Conservation (phyloP, 2,797 vertebrate species). For the Poeciliopsis presidionis region DNA sequence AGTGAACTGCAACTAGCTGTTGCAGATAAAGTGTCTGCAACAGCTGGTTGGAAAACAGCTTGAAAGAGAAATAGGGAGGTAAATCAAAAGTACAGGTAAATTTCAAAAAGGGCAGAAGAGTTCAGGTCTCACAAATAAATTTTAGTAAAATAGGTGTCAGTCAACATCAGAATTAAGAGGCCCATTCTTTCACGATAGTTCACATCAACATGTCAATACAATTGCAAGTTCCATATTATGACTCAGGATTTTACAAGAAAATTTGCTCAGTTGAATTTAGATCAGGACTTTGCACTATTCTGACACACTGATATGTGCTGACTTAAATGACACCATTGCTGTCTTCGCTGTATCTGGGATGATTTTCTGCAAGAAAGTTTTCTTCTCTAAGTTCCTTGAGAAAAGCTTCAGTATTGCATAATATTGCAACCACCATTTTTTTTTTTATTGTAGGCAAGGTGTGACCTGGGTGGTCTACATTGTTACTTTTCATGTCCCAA, state of each 20-base stretch:
- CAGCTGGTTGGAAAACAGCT: neutral
- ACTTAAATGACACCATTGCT: neutral
- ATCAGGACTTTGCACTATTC: neutral
- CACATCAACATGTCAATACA: neutral
- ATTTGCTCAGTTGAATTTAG: neutral
- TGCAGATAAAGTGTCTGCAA: slow-evolving; percentile 5
- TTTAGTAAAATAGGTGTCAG: neutral
- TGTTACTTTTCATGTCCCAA: neutral
- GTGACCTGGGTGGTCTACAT: neutral
- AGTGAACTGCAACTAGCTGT: neutral
- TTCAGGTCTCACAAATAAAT: neutral
- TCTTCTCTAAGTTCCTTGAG: neutral
- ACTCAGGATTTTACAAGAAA: neutral
- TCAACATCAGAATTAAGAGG: neutral
- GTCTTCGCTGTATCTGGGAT: neutral
- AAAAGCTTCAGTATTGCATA: neutral
- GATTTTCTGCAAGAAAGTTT: neutral
- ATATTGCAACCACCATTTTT: neutral
- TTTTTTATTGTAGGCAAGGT: neutral
- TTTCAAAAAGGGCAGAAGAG: neutral
- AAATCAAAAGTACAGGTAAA: neutral
- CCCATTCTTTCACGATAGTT: neutral
- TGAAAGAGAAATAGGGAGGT: neutral
- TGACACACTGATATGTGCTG: neutral
- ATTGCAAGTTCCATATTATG: neutral